Evolutionary conservation across 2,797 vertebrate species (phyloP).

Genomic region (Pelochelys cantorii): DNA sequence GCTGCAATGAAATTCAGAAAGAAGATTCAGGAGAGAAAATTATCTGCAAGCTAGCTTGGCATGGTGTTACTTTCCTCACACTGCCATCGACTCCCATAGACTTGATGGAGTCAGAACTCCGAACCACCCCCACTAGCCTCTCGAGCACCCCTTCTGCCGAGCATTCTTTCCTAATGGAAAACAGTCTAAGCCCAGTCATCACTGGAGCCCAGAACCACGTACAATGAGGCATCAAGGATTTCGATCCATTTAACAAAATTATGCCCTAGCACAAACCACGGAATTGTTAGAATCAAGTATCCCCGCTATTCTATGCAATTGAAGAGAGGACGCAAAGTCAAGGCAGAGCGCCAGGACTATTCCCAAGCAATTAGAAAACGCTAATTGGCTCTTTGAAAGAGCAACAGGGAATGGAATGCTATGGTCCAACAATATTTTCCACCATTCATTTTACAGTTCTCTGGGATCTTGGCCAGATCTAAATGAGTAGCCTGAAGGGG

Average conservation of each 20-base stretch:
- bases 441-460: not conserved
- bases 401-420: not conserved
- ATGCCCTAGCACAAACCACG: rapidly evolving
- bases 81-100: not conserved
- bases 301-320: not conserved
- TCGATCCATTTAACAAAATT: not conserved
- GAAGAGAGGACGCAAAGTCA: not conserved
- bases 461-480: not conserved
- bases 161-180: not conserved
- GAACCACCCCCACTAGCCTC: not conserved
- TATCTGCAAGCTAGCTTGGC: rapidly evolving
- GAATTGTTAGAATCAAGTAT: not conserved
- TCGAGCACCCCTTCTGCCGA: not conserved
- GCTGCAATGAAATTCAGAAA: not conserved
- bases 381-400: not conserved
- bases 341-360: not conserved
- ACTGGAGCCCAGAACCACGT: not conserved
- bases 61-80: not conserved
- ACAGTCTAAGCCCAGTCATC: not conserved
- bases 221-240: not conserved
- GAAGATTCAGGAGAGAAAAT: not conserved
- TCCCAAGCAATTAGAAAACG: not conserved
- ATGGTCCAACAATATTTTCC: not conserved
- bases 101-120: not conserved
- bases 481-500: not conserved